Evolutionary conservation across 2,113 vertebrate species (phyloP), one percentile per base, ranked within the genome.

Genomic region (Mesoclemmys tuberculata): DNA sequence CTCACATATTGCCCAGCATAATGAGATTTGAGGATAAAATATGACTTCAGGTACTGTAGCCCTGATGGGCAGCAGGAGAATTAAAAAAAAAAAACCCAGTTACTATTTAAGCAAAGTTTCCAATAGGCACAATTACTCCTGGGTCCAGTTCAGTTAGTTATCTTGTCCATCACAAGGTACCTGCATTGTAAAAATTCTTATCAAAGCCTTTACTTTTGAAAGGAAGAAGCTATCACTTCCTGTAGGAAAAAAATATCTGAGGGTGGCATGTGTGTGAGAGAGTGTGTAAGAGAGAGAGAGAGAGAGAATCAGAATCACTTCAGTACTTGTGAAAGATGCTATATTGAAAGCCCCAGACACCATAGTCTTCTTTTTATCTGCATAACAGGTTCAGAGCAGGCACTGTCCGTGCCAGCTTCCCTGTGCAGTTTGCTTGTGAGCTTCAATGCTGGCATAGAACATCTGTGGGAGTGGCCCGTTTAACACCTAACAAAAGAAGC

Each of bases 391-490:
- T 77, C n/a, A n/a, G 35, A 52, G 19, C 80, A 84, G 77, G 86
- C 21, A 18, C 64, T 38, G 35, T 38, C 64, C 22, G 77, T 27
- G 1, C 4, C 9, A 1, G 1, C 80, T 95, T 92, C 26, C 22
- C 38, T 3, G 19, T 0, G 0, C 5, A 46, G 4, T 54, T 35
- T 85, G 3, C 24, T 35, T 7, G 4, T 29, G 38, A 31, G 3
- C 75, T 8, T 93, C 27, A 88, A 21, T 6, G 58, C 85, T 83
- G 29, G 51, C 6, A 48, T 24, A 14, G 2, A 6, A 5, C 22
- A 55, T 11, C 44, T 82, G 2, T 2, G 26, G 2, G 12, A 58
- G 52, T n/a, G 21, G 16, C 4, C 82, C 5, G 61, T 80, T 87
- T 78, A 64, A 80, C 2, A 5, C 4, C 10, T 54, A 82, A 55